These are phyloP conservation scores for Stenotaenia linearis DNA, from an alignment of 2,888 invertebrate genomes.

Conservation along the genomic window DNA sequence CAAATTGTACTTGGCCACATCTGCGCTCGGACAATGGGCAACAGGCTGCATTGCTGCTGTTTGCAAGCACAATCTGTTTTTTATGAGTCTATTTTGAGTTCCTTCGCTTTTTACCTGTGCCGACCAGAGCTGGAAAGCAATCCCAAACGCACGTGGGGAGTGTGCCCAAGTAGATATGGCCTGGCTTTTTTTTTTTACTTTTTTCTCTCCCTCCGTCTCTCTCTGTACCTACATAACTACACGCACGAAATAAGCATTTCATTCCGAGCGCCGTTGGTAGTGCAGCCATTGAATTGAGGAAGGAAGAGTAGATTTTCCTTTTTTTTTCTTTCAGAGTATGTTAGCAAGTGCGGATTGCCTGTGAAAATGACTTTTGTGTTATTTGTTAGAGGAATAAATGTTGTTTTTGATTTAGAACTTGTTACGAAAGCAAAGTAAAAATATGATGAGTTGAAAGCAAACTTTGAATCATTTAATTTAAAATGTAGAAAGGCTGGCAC, in stretches of 20 bases:
- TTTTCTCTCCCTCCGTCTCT: not conserved
- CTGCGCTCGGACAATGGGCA: conserved; percentile 13
- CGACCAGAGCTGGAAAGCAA: conserved; percentile 16
- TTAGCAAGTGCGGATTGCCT: not conserved
- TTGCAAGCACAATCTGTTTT: conserved; percentile 26
- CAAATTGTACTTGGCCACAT: conserved; percentile 24
- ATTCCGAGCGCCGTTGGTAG: not conserved
- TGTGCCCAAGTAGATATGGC: conserved; percentile 10
- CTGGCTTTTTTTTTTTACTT: not conserved
- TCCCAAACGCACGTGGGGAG: conserved; percentile 23
- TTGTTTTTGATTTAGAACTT: not conserved
- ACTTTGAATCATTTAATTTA: not conserved
- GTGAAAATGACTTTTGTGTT: not conserved
- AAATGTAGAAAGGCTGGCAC: not conserved
- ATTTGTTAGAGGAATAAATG: not conserved
- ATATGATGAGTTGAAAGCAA: not conserved
- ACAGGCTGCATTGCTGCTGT: conserved; percentile 12
- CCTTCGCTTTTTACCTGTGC: conserved; percentile 26
- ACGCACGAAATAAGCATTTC: conserved; percentile 21
- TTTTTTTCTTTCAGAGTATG: not conserved
- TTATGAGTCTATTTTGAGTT: conserved; percentile 26
- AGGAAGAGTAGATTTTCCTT: not conserved
- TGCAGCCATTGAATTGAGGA: not conserved
- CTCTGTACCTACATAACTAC: not conserved
- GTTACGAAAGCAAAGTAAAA: not conserved